Base-by-base conservation (phyloP, 92 coral and sea anemone species). In the Montipora capitata region DNA sequence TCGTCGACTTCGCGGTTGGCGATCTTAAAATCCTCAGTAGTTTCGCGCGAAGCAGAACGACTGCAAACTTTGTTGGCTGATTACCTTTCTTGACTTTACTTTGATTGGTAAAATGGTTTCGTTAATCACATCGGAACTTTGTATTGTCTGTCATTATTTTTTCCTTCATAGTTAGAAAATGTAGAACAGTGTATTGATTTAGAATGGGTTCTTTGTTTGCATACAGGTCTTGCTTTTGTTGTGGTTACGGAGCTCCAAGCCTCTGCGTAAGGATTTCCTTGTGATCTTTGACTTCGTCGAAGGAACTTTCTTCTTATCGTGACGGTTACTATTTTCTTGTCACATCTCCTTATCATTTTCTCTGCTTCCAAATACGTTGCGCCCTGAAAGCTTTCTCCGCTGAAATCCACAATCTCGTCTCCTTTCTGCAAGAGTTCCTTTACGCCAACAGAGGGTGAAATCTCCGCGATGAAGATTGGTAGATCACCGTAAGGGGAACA, bases 401-500 rank as follows among this genome's bases (percentile, higher is more conserved):
- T 91, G 15, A 94, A 92, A 65, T 88, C 93, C 6, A 94, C 84
- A 41, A 94, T 80, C 82, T 94, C 95, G 68, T 94, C 97, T 39
- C 97, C 97, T 3, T 76, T 89, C 81, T 83, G 88, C 40, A 94
- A 68, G 56, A 82, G 42, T 0, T 82, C 90, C 48, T 76, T 84
- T n/a, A 84, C 72, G 52, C 42, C 45, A 14, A 75, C 79, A 3
- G 68, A 73, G 43, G 88, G 63, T 38, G 90, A 72, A 8, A 94
- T 77, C 6, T 82, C 92, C 40, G 93, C 85, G n/a, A 94, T 85
- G 59, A 77, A 93, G n/a, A 94, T 92, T 15, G 97, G 97, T 18
- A 94, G 86, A 76, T 94, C 95, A 43, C 97, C 97, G 78, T 94
- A 94, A 79, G 97, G 95, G 79, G 97, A 94, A 73, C 72, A 89